Base-by-base conservation (phyloP, 2,888 invertebrate species). In the Patella ulyssiponensis region DNA sequence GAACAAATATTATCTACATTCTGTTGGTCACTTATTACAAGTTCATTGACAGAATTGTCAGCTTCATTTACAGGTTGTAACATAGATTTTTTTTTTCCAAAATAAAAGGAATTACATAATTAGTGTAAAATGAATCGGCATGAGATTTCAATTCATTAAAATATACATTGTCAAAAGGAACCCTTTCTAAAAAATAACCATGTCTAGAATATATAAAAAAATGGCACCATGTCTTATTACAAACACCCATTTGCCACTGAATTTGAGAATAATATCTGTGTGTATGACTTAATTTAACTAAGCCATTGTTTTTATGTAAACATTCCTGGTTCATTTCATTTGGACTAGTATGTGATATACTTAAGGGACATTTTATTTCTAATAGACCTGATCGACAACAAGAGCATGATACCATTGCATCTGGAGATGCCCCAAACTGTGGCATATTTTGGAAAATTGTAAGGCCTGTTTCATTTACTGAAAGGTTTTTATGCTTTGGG, bases 241-340 rank as follows among this genome's bases (percentile, higher is more conserved):
- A 71, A 9, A 71, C 20, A 71, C 71, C 71, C 27, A 71, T 71
- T 27, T 71, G 71, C 71, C 71, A 71, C 17, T 71, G 71, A 71
- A 71, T 15, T 71, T 71, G 71, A 12, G 33, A 44, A 51, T 71
- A n/a, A 23, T 71, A 71, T 9, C 33, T 3, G 27, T 71, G 71
- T 9, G 15, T 20, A 23, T 51, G n/a, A n/a, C 17, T 44, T n/a
- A 71, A 71, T 71, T 17, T 20, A 14, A 7, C 11, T 15, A 17
- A 15, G 11, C 17, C 51, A 23, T 11, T 27, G 7, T 17, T 17
- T 3, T 14, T 14, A 17, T 12, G 9, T 51, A 71, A 51, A 71
- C 27, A 71, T 33, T 17, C 17, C 11, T 23, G 12, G n/a, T 71
- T 27, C 7, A 17, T 17, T 51, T 33, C 71, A 20, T n/a, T 23